Evolutionary conservation across 2,888 invertebrate genomes (phyloP), one percentile per base, ranked within the genome.

Genomic region (Platycnemis pennipes): DNA sequence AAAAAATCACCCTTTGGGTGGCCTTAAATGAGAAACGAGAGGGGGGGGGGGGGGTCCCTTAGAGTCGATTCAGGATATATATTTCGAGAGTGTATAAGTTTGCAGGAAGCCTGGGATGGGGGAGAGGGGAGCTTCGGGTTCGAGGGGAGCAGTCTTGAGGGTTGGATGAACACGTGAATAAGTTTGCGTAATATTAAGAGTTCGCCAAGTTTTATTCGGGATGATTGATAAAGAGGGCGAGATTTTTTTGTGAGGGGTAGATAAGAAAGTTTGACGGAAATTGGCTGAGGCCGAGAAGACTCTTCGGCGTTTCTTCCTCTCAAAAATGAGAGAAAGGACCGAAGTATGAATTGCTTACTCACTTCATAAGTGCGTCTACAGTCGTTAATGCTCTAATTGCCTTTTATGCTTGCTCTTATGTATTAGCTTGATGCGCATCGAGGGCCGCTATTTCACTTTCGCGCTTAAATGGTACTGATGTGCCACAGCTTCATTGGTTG

Each of bases 171-270:
- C 22, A 53, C 31, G 56, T 22, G 63, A 69, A 69, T 69, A 91
- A 69, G 42, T 91, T 63, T 91, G 44, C 44, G 19, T 42, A 44
- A 26, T 44, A 46, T 56, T 63, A 91, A 91, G 63, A 42, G 63
- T n/a, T 91, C 63, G 26, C 8, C 7, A 91, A 91, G 69, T 91
- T 91, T 91, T 53, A 56, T 63, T 63, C 63, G 42, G 44, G 22
- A 91, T 69, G 91, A 91, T 91, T 91, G 91, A 69, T 77, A 63
- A 91, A 63, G 63, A 26, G 56, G 53, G 37, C 19, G 37, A 63
- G 44, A 37, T 26, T 26, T 63, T 91, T 53, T 89, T 53, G 22
- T 69, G 44, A 91, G 69, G 49, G 42, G 44, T 63, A 26, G 22
- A 91, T 56, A 44, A 63, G 44, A 91, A 56, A 44, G 56, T 91